Base-by-base conservation (phyloP, 2,888 invertebrate genomes). In the Meandrusa payeni region DNA sequence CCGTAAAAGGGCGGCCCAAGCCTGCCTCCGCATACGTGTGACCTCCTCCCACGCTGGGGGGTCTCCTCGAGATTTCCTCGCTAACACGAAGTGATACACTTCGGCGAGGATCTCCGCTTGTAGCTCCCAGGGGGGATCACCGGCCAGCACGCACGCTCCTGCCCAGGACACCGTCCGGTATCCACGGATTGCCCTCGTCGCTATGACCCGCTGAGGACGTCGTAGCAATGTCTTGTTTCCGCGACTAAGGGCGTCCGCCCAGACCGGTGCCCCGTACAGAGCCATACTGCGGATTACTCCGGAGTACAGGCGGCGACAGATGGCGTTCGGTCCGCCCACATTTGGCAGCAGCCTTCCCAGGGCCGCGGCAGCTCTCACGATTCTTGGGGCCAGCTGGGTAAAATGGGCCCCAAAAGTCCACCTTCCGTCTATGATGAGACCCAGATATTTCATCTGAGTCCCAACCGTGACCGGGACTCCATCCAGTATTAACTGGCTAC, bases 321-420 rank as follows among this genome's bases (percentile, higher is more conserved):
- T 11, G 0, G 9, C 12, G 2, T 17, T 22, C 1, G 38, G 38
- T 7, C 54, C 49, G n/a, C 50, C 23, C 0, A 38, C 3, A 4
- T 53, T 47, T 0, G 51, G 51, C 7, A 52, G 40, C 3, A 51
- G 47, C 10, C 48, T 37, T n/a, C 48, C 26, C 1, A 38, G 2
- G 1, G 13, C 15, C n/a, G 28, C 15, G 3, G 15, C 28, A 1
- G 2, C 15, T 3, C 3, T 3, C 28, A 28, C 1, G 2, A 15
- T 2, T 4, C 3, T 28, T 11, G 2, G 10, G 28, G 15, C 2
- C 15, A 15, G 4, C 4, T 15, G 4, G 15, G 2, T 15, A 4
- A 15, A 15, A 4, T 15, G 15, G 2, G 4, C 15, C 15, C 4
- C 15, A 4, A 15, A 7, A 7, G 6, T 13, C 15, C 15, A 13